Conservation (phyloP, 2,888 invertebrate species). For the Autographa gamma region DNA sequence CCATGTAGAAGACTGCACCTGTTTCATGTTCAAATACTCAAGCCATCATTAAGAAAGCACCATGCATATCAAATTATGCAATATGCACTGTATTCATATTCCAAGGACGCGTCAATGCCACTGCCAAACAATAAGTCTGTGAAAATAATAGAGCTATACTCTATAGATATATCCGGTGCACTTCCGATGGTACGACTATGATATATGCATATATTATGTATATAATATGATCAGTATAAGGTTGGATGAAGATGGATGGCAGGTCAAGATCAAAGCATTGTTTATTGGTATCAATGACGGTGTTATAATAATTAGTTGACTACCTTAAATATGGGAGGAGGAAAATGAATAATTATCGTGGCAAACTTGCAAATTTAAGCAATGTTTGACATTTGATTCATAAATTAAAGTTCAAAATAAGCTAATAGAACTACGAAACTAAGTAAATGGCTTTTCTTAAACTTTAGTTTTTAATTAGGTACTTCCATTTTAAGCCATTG, state of each 20-base stretch:
- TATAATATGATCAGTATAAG: slow-evolving; percentile 17
- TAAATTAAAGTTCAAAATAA: too few relatives aligned
- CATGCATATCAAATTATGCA: slow-evolving; percentile 16
- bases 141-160: slow-evolving; percentile 48
- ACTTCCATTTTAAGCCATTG: too few relatives aligned
- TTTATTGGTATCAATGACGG: slow-evolving; percentile 20
- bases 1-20: too few relatives aligned
- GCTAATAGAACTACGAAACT: too few relatives aligned
- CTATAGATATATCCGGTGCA: slow-evolving; percentile 42
- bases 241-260: slow-evolving; percentile 7
- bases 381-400: too few relatives aligned
- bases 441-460: too few relatives aligned
- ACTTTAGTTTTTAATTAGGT: too few relatives aligned
- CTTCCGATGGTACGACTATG: slow-evolving; percentile 38
- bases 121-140: slow-evolving; percentile 39
- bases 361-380: too few relatives aligned
- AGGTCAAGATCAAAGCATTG: slow-evolving; percentile 44
- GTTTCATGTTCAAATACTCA: too few relatives aligned
- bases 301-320: slow-evolving; percentile 2
- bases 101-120: slow-evolving; percentile 34
- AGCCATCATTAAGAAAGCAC: not conserved
- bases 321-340: too few relatives aligned
- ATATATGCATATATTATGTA: not conserved
- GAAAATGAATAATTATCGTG: too few relatives aligned
- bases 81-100: slow-evolving; percentile 20